phyloP scores from a whole-genome alignment of 2,797 vertebrate genomes.

The Chloroceryle inda region DNA sequence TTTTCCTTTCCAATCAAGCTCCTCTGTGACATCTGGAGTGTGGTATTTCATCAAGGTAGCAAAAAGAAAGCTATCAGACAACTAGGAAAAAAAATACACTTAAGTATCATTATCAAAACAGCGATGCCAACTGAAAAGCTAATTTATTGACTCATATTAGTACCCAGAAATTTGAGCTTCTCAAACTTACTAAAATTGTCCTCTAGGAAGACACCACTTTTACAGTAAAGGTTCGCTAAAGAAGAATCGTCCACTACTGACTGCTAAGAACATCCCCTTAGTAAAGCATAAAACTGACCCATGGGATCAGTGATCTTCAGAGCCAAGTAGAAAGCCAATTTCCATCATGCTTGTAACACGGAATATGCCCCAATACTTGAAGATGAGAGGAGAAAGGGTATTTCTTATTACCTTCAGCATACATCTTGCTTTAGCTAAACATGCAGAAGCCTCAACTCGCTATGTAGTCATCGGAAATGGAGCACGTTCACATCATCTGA shows the following conservation, averaged over 20 bases:
- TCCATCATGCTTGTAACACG: background rate
- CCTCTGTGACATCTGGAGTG: background rate
- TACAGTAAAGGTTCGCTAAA: background rate
- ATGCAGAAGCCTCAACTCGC: background rate
- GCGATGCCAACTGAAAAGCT: background rate
- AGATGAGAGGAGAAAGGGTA: background rate
- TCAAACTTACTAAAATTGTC: background rate
- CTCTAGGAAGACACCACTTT: background rate
- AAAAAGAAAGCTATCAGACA: background rate
- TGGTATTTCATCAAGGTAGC: background rate
- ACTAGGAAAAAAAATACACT: background rate
- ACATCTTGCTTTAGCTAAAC: background rate
- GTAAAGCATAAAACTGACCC: background rate
- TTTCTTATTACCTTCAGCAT: background rate
- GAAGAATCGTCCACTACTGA: background rate
- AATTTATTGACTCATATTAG: background rate
- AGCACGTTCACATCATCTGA: background rate
- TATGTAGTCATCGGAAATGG: rapidly evolving
- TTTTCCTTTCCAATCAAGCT: background rate
- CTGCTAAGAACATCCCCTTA: background rate
- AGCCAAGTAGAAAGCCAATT: background rate
- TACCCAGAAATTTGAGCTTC: background rate
- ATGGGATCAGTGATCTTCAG: background rate
- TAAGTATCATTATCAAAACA: background rate
- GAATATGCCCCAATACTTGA: background rate